Percentiles rank a stretch among this genome's conserved stretches.
Conservation (phyloP, 2,113 vertebrate species). For the Struthidea cinerea region DNA sequence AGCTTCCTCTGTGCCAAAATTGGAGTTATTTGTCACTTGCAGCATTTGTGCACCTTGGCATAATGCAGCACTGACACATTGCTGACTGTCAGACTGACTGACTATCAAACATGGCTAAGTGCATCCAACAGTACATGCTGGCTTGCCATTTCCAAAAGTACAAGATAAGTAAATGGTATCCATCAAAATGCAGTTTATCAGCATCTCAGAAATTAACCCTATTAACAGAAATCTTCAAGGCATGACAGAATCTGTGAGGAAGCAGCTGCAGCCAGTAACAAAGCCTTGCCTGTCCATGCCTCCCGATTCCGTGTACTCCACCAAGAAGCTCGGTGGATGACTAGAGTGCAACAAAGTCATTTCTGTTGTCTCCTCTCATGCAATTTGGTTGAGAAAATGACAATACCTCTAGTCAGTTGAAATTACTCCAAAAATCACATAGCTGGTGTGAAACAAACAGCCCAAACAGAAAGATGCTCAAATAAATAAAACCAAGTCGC, state of each 20-base stretch:
- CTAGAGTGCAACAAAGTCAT: neutral
- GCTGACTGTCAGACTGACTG: slow-evolving; percentile 16
- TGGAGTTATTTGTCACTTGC: neutral
- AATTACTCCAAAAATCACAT: slow-evolving; percentile 22
- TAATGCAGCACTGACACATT: neutral
- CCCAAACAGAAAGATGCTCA: slow-evolving; percentile 15
- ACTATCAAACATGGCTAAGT: neutral
- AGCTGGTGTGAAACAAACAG: slow-evolving; percentile 12
- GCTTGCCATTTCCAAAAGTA: slow-evolving; percentile 6
- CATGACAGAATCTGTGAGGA: neutral
- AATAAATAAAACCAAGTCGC: neutral
- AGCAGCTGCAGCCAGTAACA: neutral
- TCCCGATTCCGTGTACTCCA: neutral
- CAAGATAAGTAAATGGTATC: neutral
- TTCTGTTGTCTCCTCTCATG: neutral
- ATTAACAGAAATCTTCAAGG: slow-evolving; percentile 35
- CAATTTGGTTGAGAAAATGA: slow-evolving; percentile 4
- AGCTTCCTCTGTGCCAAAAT: neutral
- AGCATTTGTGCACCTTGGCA: slow-evolving; percentile 5
- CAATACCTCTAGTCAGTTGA: neutral
- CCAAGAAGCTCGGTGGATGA: neutral
- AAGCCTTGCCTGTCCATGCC: neutral
- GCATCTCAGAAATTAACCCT: neutral
- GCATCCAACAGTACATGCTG: neutral
- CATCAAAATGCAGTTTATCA: slow-evolving; percentile 8